Conservation (phyloP, 1,140 invertebrate genomes). For the Lepeophtheirus salmonis region DNA sequence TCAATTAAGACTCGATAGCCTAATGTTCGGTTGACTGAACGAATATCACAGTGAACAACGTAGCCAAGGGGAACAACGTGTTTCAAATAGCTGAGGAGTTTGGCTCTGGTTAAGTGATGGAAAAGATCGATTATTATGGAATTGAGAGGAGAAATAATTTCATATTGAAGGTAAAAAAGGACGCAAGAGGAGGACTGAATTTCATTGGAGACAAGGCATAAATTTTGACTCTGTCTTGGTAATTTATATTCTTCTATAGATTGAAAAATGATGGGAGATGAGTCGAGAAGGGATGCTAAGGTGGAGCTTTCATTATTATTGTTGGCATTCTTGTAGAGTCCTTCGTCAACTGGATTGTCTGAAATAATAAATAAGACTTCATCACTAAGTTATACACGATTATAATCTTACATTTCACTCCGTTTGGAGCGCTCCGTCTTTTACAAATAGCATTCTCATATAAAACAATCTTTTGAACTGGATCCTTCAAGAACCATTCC, state of each 20-base stretch:
- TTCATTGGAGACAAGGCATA: constrained; percentile 11
- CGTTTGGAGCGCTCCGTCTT: neutral
- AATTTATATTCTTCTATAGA: neutral
- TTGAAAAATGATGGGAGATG: neutral
- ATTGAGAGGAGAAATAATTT: neutral
- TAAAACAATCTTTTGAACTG: constrained; percentile 4
- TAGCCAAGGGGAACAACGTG: constrained; percentile 45
- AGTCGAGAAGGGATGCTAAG: neutral
- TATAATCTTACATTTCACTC: neutral
- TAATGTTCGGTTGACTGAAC: constrained; percentile 57
- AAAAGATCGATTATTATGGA: constrained; percentile 5
- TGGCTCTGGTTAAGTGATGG: neutral
- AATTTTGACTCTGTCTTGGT: neutral
- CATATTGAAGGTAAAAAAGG: constrained; percentile 1
- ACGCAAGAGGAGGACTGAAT: constrained; percentile 13
- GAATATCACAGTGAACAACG: constrained; percentile 69
- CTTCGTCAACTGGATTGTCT: too few relatives aligned
- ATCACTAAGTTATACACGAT: too few relatives aligned
- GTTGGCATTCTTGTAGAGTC: too few relatives aligned
- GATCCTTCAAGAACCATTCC: constrained; percentile 12
- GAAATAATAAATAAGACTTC: too few relatives aligned
- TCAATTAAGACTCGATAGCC: constrained; percentile 60
- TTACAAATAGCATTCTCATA: neutral
- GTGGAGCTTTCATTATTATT: too few relatives aligned
- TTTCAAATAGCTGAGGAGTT: neutral